These are phyloP conservation scores for Tylochromis polylepis DNA, from an alignment of 2,113 vertebrate species.

Conservation along the genomic window DNA sequence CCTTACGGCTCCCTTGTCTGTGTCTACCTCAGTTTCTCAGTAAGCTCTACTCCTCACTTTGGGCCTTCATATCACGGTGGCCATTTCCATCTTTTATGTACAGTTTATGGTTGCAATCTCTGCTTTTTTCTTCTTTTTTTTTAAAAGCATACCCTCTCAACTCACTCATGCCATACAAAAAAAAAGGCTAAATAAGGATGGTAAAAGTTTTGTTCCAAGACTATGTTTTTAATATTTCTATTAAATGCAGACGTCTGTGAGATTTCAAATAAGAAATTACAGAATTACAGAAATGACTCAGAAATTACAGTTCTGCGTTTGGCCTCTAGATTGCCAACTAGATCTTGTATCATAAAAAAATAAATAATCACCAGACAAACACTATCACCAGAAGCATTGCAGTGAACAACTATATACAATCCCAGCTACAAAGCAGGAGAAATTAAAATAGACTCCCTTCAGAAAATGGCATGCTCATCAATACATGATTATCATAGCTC, in stretches of 20 bases:
- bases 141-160: not conserved
- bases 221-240: not conserved
- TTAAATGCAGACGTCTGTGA: not conserved
- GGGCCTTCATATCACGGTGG: rapidly evolving
- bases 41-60: not conserved
- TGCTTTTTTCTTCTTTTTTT: no score
- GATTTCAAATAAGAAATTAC: not conserved
- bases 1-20: not conserved
- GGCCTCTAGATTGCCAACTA: rapidly evolving
- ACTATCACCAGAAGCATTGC: rapidly evolving
- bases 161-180: not conserved
- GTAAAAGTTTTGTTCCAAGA: not conserved
- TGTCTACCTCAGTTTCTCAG: not conserved
- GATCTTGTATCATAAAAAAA: not conserved
- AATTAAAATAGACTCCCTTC: not conserved
- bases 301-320: not conserved
- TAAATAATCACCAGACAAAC: not conserved
- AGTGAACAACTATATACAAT: not conserved
- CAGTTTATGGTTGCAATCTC: not conserved
- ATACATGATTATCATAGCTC: not conserved
- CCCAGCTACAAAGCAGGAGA: not conserved
- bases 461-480: not conserved
- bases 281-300: not conserved
- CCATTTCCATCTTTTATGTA: not conserved
- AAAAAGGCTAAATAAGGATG: not conserved